Percentiles rank a stretch among this genome's conserved stretches.
Conservation (phyloP, 2,888 invertebrate species). For the Machimus rusticus region DNA sequence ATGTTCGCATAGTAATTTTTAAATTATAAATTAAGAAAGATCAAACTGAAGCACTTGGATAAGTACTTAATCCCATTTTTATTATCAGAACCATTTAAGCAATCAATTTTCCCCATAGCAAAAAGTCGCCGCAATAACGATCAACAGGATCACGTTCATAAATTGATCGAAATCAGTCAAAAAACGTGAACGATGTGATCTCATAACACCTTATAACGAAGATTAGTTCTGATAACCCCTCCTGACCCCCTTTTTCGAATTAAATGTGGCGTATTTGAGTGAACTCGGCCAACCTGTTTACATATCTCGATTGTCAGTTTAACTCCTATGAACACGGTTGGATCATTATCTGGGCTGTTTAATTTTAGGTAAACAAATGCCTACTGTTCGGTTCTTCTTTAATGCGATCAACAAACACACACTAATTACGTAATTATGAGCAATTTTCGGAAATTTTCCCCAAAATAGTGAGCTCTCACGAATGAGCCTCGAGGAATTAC, state of each 20-base stretch:
- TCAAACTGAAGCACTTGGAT: too few species aligned
- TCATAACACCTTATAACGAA: neutral
- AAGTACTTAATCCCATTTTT: too few species aligned
- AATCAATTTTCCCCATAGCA: neutral
- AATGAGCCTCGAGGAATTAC: neutral
- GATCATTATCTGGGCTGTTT: conserved; percentile 11
- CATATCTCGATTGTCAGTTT: neutral
- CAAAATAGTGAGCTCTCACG: conserved; percentile 10
- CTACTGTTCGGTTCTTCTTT: neutral
- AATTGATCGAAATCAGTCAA: neutral
- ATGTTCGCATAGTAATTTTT: too few species aligned
- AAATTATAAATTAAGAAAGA: too few species aligned
- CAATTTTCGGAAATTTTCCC: conserved; percentile 8
- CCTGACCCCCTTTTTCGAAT: neutral
- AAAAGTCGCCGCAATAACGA: neutral
- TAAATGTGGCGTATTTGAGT: neutral
- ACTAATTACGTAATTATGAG: conserved; percentile 22
- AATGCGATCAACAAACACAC: conserved; percentile 17
- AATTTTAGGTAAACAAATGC: conserved; percentile 18
- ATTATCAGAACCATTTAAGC: too few species aligned
- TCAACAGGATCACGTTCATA: neutral
- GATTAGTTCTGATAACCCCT: neutral
- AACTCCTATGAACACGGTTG: neutral
- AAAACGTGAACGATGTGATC: neutral
- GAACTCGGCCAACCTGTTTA: neutral